These are phyloP conservation scores for Circaetus gallicus DNA, from an alignment of 2,113 vertebrate genomes.

Conservation along the genomic window DNA sequence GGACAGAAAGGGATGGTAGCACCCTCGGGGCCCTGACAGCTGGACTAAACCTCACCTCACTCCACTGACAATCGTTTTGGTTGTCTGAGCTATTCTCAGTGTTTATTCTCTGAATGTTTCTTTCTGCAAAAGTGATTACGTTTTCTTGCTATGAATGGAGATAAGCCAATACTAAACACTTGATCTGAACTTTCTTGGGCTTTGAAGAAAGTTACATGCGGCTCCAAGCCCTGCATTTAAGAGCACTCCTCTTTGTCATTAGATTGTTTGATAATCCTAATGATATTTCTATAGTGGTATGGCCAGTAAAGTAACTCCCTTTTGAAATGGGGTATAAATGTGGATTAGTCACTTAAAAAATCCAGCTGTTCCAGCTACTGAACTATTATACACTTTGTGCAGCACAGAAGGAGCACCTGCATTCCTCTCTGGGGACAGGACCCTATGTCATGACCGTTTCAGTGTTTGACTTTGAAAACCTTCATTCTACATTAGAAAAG, in stretches of 20 bases:
- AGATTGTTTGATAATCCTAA: background rate
- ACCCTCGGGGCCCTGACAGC: background rate
- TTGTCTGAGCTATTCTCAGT: background rate
- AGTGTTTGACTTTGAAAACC: background rate
- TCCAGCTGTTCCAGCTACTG: background rate
- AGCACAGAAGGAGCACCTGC: background rate
- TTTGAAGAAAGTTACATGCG: background rate
- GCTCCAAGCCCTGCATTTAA: background rate
- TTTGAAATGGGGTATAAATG: background rate
- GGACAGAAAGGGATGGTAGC: background rate
- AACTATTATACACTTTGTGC: background rate
- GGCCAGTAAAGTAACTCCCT: fast-evolving
- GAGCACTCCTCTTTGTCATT: background rate
- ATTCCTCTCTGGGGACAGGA: background rate
- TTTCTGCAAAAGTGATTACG: background rate
- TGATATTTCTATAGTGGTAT: background rate
- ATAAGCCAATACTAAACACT: background rate
- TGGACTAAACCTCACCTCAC: background rate
- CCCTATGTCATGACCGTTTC: background rate
- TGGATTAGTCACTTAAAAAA: background rate
- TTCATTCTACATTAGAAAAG: background rate
- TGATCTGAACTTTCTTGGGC: background rate
- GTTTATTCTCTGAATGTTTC: background rate
- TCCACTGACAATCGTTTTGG: background rate
- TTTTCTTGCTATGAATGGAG: background rate